These are phyloP conservation scores for Papilio gigon DNA, from an alignment of 2,888 invertebrate genomes.

Conservation along the genomic window DNA sequence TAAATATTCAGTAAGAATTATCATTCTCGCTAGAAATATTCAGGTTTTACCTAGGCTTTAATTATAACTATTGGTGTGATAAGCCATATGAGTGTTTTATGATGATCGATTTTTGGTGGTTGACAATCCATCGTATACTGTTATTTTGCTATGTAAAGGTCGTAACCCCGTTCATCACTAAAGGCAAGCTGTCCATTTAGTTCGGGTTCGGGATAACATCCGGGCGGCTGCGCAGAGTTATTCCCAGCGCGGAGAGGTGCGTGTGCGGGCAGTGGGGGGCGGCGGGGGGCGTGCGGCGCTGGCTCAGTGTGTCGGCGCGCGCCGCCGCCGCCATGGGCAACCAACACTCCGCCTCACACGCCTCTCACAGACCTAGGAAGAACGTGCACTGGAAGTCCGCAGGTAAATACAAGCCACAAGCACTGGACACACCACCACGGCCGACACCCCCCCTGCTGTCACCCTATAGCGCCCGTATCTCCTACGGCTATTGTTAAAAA, in stretches of 20 bases:
- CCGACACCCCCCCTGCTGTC: conserved; percentile 42
- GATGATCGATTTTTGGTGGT: neutral
- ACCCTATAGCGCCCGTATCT: conserved; percentile 56
- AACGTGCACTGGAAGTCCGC: conserved; percentile 93
- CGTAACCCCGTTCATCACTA: conserved; percentile 44
- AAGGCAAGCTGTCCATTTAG: conserved; percentile 70
- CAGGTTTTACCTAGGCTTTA: too few species aligned
- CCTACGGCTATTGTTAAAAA: conserved; percentile 75
- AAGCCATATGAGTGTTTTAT: too few species aligned
- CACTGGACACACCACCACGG: conserved; percentile 44
- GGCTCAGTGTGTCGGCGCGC: conserved; percentile 78
- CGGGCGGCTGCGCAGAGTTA: conserved; percentile 69
- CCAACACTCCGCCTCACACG: conserved; percentile 77
- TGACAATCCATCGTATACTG: conserved; percentile 6
- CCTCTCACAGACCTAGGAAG: conserved; percentile 84
- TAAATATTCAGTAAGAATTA: too few species aligned
- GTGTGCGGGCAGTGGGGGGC: conserved; percentile 52
- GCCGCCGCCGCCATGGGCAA: conserved; percentile 82
- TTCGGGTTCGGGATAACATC: conserved; percentile 65
- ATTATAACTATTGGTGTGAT: too few species aligned
- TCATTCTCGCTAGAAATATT: too few species aligned
- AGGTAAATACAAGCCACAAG: conserved; percentile 82
- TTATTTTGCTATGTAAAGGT: conserved; percentile 14
- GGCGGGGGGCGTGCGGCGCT: conserved; percentile 55
- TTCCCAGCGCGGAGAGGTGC: conserved; percentile 64